Evolutionary conservation across 2,888 invertebrate species (phyloP).

Genomic region (Orchestes rusci): DNA sequence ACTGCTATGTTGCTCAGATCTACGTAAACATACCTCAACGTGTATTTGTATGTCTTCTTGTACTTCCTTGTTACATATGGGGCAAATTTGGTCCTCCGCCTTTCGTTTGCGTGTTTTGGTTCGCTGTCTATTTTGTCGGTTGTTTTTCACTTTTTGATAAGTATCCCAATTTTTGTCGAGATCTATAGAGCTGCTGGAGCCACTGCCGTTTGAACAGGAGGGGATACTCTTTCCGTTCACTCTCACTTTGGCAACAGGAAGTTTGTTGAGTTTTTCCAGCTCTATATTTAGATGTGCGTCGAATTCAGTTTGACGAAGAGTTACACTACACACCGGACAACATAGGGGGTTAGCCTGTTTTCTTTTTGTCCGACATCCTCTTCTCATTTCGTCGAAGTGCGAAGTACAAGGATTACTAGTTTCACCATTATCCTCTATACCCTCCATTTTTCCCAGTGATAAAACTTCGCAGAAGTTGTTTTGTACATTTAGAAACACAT

Average conservation of each 20-base stretch:
- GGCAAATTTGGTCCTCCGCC: constrained; percentile 59
- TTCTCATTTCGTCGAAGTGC: constrained; percentile 38
- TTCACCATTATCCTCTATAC: constrained; percentile 28
- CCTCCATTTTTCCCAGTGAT: constrained; percentile 30
- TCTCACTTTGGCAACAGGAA: constrained; percentile 41
- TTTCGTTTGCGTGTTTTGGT: constrained; percentile 62
- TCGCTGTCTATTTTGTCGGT: constrained; percentile 60
- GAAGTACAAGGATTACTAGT: constrained; percentile 25
- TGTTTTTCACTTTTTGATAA: constrained; percentile 65
- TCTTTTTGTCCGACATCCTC: constrained; percentile 50
- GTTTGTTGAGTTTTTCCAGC: constrained; percentile 62
- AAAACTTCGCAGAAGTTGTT: too few species aligned
- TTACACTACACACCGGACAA: constrained; percentile 86
- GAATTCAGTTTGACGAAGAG: constrained; percentile 74
- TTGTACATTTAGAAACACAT: too few species aligned
- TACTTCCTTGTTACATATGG: constrained; percentile 71
- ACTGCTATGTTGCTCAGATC: constrained; percentile 53
- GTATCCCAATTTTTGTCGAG: constrained; percentile 61
- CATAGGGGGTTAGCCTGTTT: constrained; percentile 62
- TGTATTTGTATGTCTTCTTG: constrained; percentile 65
- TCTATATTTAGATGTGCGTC: constrained; percentile 76
- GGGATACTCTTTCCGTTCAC: constrained; percentile 42
- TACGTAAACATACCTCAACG: constrained; percentile 59
- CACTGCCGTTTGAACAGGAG: constrained; percentile 37
- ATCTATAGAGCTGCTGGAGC: constrained; percentile 1